phyloP scores from a whole-genome alignment of 1,140 invertebrate genomes.

The Euschistus heros region DNA sequence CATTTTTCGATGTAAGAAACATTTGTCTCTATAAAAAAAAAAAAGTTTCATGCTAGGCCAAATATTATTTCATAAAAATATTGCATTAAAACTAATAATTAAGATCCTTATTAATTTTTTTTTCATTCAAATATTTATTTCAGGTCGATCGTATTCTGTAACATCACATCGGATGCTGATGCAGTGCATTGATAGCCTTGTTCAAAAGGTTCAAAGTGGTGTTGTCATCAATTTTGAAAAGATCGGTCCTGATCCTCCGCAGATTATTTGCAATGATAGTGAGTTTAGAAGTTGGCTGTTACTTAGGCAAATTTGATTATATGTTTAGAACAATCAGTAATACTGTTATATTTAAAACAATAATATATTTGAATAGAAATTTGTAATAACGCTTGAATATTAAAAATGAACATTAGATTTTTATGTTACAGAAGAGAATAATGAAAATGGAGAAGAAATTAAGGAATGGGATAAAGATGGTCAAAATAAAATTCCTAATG shows the following conservation, averaged over 20 bases:
- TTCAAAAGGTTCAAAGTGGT: conserved; percentile 94
- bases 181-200: conserved; percentile 91
- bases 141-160: conserved; percentile 89
- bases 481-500: conserved; percentile 15
- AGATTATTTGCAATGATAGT: conserved; percentile 36
- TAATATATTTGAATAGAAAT: not conserved
- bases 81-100: too few species aligned
- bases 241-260: conserved; percentile 76
- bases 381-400: not conserved
- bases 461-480: conserved; percentile 21
- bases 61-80: too few species aligned
- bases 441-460: conserved; percentile 2
- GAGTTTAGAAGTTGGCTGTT: too few species aligned
- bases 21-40: too few species aligned
- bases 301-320: not conserved
- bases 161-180: conserved; percentile 90
- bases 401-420: not conserved
- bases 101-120: not conserved
- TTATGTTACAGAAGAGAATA: conserved; percentile 17
- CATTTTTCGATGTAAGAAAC: too few species aligned
- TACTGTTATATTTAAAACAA: not conserved
- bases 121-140: conserved; percentile 30
- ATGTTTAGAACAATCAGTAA: not conserved
- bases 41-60: too few species aligned
- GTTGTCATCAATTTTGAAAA: conserved; percentile 98